Base-by-base conservation (phyloP, 2,888 invertebrate species). In the Thelaira solivaga region DNA sequence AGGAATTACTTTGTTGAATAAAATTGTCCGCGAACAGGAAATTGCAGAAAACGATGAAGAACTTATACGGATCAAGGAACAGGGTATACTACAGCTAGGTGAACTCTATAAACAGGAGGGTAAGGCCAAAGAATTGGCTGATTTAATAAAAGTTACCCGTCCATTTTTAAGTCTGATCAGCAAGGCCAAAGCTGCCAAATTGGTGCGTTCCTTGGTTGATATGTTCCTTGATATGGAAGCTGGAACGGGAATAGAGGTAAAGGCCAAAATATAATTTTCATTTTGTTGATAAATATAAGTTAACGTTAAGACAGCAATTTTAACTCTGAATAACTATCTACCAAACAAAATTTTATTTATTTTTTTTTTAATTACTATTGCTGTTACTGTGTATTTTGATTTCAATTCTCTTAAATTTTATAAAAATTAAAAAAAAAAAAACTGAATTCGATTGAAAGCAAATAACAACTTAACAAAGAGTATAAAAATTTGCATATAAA, bases 101-200 rank as follows among this genome's bases (percentile, higher is more conserved):
- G 95, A 95, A 88, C 92, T 95, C 80, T 95, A 97, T 89, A 96
- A 97, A 90, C 95, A 96, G 86, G 95, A 96, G 89, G 96, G 96
- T 87, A 96, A 97, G 90, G 97, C 97, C 81, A 95, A 96, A 90
- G 96, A 96, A 89, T 90, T 96, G 82, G 96, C 96, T 16, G 95
- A 96, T 84, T 92, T 99, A 82, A 98, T 99, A 86, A 96, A 96
- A 90, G 94, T 95, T 80, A 97, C 97, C 57, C 93, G 99, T 84
- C 98, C 99, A 13, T 99, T 99, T 88, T 92, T 99, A 76, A 94
- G 94, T 84, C 91, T 95, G 83, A 97, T 99, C 86, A 98, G 98
- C 88, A 99, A 99, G 91, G 99, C 99, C 34, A 99, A 99, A 90
- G 99, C 99, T 62, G 99, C 99, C 0, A 99, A 99, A 90, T 90